Evolutionary conservation across 2,888 invertebrate genomes (phyloP).

Genomic region (Polydesmus complanatus): DNA sequence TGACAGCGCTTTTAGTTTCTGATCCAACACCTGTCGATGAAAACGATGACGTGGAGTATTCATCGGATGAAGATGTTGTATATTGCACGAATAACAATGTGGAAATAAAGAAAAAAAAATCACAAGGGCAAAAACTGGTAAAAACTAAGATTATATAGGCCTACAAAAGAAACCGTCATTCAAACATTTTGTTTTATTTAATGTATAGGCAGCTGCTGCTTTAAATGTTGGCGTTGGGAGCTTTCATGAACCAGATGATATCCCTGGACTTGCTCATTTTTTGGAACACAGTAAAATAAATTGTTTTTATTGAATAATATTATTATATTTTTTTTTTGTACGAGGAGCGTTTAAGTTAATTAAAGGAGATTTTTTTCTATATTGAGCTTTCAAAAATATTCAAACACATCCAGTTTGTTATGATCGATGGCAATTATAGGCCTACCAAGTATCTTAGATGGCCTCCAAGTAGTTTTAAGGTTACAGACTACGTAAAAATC

Average conservation of each 20-base stretch:
- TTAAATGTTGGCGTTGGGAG: slow-evolving; percentile 18
- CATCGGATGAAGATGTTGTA: slow-evolving; percentile 12
- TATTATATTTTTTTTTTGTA: background rate
- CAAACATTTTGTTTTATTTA: background rate
- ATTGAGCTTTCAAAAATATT: too few species aligned
- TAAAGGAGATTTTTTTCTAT: too few species aligned
- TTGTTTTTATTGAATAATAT: background rate
- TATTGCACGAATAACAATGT: background rate
- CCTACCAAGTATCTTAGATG: too few species aligned
- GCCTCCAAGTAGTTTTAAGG: too few species aligned
- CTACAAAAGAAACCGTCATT: background rate
- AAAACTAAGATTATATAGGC: too few species aligned
- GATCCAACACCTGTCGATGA: background rate
- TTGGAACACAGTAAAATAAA: slow-evolving; percentile 16
- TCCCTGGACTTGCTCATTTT: slow-evolving; percentile 18
- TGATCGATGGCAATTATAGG: too few species aligned
- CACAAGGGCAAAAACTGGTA: too few species aligned
- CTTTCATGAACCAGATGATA: slow-evolving; percentile 17
- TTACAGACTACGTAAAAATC: too few species aligned
- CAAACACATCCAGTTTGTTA: too few species aligned
- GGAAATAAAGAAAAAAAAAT: slow-evolving; percentile 7
- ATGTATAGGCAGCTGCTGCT: slow-evolving; percentile 16
- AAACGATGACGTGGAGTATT: background rate
- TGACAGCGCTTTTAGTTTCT: slow-evolving; percentile 17
- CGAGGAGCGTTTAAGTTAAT: too few species aligned